Percentiles rank a stretch among this genome's conserved stretches.
Evolutionary conservation across 1,140 invertebrate species (phyloP).

Genomic region (Drosophila novamexicana): DNA sequence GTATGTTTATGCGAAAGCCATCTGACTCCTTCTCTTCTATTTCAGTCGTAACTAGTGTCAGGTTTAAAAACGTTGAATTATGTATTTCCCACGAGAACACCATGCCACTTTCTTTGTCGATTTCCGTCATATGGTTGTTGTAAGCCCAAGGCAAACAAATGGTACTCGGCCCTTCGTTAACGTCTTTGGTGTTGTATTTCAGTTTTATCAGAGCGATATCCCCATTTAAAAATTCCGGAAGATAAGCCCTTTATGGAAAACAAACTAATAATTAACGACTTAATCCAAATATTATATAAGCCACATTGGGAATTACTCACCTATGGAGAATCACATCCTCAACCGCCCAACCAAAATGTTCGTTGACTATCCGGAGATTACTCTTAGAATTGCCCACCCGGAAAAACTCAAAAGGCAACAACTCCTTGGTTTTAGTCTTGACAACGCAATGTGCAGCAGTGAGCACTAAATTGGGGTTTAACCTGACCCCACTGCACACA

Average conservation of each 20-base stretch:
- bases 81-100: neutral
- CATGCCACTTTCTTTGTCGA: too few species aligned
- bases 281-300: too few species aligned
- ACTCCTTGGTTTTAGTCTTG: fast-evolving
- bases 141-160: conserved; percentile 21
- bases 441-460: conserved; percentile 43
- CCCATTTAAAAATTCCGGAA: too few species aligned
- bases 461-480: conserved; percentile 14
- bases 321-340: neutral
- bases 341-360: conserved; percentile 1
- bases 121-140: neutral
- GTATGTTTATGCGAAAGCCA: neutral
- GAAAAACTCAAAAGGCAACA: neutral
- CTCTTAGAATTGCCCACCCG: neutral
- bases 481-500: conserved; percentile 17
- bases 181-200: neutral
- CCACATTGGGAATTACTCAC: neutral
- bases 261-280: too few species aligned
- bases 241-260: too few species aligned
- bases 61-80: neutral
- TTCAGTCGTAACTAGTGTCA: neutral
- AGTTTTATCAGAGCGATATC: conserved; percentile 9
- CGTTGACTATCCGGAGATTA: neutral
- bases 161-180: neutral
- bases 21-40: neutral